Conservation (phyloP, 2,888 invertebrate species). For the Metacarcinus magister region DNA sequence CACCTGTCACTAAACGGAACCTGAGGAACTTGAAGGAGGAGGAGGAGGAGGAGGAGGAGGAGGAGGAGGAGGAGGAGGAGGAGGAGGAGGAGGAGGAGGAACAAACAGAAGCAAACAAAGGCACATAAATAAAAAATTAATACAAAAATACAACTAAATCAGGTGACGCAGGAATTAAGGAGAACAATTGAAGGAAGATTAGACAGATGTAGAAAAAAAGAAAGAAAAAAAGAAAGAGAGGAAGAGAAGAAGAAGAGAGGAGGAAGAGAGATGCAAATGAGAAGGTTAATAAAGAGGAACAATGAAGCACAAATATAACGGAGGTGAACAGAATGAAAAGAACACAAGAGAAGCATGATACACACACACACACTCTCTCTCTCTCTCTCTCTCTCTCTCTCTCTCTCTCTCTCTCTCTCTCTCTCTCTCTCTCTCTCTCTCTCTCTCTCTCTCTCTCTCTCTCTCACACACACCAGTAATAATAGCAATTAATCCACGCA, state of each 20-base stretch:
- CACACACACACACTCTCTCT: not conserved
- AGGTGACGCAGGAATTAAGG: not conserved
- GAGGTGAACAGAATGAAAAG: not conserved
- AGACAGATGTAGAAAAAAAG: not conserved
- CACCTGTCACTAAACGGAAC: not conserved
- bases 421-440: constrained; percentile 34
- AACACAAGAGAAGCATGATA: too few relatives aligned
- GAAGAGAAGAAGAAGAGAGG: not conserved
- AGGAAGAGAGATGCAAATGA: not conserved
- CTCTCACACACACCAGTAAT: not conserved
- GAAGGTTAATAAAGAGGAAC: not conserved
- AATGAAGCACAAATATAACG: not conserved
- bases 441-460: not conserved
- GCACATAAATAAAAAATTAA: not conserved
- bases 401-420: constrained; percentile 53
- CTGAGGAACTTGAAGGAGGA: not conserved
- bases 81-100: not conserved
- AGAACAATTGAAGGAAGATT: not conserved
- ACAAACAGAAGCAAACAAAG: not conserved
- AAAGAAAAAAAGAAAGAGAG: not conserved
- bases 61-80: not conserved
- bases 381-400: constrained; percentile 50
- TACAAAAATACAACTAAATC: not conserved
- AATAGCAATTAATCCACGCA: not conserved
- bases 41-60: not conserved